phyloP scores from a whole-genome alignment of 2,113 vertebrate species.

The Ibidorhyncha struthersii region DNA sequence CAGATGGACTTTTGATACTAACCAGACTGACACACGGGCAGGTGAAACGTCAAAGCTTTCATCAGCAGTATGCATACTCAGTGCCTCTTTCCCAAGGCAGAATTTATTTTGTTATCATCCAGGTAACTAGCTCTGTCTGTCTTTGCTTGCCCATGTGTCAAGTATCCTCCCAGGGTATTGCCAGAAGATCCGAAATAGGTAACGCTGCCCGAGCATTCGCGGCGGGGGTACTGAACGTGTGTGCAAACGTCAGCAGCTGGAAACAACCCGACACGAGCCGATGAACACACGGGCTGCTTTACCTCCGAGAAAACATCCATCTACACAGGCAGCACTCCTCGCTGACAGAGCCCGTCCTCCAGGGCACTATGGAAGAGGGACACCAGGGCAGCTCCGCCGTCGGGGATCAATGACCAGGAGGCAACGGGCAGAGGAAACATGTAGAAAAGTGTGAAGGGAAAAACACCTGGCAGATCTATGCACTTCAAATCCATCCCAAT shows the following conservation, averaged over 20 bases:
- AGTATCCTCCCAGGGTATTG: background rate
- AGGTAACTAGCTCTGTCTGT: background rate
- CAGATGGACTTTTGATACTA: background rate
- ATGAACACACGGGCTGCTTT: background rate
- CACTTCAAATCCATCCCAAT: background rate
- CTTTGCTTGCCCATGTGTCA: accelerated
- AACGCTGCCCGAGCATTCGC: accelerated
- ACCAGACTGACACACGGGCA: background rate
- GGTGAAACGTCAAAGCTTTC: background rate
- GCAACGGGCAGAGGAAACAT: no score
- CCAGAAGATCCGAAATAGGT: accelerated
- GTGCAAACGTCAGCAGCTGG: background rate
- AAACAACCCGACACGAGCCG: background rate
- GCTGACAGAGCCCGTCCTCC: background rate
- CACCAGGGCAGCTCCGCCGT: background rate
- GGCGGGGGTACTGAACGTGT: accelerated
- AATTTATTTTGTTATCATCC: background rate
- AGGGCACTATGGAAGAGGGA: background rate
- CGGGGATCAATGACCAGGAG: no score
- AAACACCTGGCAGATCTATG: background rate
- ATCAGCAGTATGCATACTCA: accelerated
- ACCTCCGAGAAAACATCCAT: background rate
- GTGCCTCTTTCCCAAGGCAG: background rate
- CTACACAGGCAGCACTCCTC: background rate
- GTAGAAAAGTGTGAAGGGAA: background rate